Evolutionary conservation across 2,888 invertebrate species (phyloP), one percentile per base, ranked within the genome.

Genomic region (Eueremaeus valkanovi): DNA sequence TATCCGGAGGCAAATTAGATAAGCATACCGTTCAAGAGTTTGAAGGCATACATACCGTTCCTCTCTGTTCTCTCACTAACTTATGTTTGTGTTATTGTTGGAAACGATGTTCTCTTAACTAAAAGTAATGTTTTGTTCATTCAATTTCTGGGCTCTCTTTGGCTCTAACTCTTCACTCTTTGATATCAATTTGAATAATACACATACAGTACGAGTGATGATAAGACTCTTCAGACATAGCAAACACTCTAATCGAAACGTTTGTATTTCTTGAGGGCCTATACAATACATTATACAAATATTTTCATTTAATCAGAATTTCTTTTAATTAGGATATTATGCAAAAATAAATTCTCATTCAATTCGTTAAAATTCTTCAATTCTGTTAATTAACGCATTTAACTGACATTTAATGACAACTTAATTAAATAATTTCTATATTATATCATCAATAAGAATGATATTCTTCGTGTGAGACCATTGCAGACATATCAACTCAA

Each of bases 1-100:
- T 58, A 66, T 40, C 66, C 66, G 16, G 33, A 13, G 66, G 66
- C 66, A 66, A 66, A 66, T 66, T 66, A 66, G 66, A 66, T 66
- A 66, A 66, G 31, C 40, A 66, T 40, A 66, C 21, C 33, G 66
- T 66, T 24, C 31, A 24, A 58, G 66, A 31, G 66, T 45, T 18
- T 45, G 45, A 11, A n/a, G n/a, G n/a, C n/a, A 11, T 18, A 16
- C 3, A 45, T 16, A 18, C 45, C 45, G 45, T 45, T 45, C 45
- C 45, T 11, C 9, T 45, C 45, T n/a, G n/a, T n/a, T n/a, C n/a
- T n/a, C n/a, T n/a, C 16, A 45, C 45, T 45, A 45, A 45, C 9
- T 11, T 45, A 45, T 45, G 16, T 45, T 45, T 45, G 45, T 16
- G 18, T 45, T 45, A 45, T 45, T 45, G 45, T 45, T 45, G 16